Percentiles rank a stretch among this genome's conserved stretches.
Conservation (phyloP, 2,113 vertebrate species). For the Syngnathus typhle region DNA sequence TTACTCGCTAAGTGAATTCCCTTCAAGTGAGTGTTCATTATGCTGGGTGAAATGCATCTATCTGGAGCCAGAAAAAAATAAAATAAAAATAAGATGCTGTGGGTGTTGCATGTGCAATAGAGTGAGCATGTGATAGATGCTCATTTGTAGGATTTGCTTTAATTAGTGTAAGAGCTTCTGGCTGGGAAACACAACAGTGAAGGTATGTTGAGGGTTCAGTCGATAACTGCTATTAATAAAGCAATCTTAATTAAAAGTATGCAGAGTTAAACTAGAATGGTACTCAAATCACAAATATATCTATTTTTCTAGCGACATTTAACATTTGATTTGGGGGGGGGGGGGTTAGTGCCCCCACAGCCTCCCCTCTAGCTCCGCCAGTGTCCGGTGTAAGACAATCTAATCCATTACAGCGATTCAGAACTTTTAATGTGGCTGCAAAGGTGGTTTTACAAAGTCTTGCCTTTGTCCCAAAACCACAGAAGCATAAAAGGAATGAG, state of each 20-base stretch:
- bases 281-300: background rate
- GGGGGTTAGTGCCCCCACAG: too few relatives aligned
- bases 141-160: slow-evolving; percentile 21
- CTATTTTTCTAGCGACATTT: too few relatives aligned
- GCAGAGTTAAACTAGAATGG: background rate
- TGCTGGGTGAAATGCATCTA: slow-evolving; percentile 28
- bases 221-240: slow-evolving; percentile 8
- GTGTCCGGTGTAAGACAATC: background rate
- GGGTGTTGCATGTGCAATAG: slow-evolving; percentile 13
- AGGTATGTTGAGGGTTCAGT: slow-evolving; percentile 3
- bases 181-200: slow-evolving; percentile 9
- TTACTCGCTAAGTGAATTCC: slow-evolving; percentile 30
- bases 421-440: slow-evolving; percentile 21
- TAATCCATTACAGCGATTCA: slow-evolving; percentile 16
- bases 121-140: slow-evolving; percentile 7
- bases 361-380: too few relatives aligned
- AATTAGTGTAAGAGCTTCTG: slow-evolving; percentile 10
- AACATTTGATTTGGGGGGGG: too few relatives aligned
- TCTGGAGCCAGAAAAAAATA: slow-evolving; percentile 6
- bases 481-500: slow-evolving; percentile 16
- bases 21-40: slow-evolving; percentile 39
- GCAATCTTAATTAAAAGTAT: background rate
- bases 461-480: slow-evolving; percentile 6
- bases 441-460: slow-evolving; percentile 23
- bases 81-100: slow-evolving; percentile 9